Evolutionary conservation across 1,140 invertebrate species (phyloP).

Genomic region (Tetramorium parvispinum): DNA sequence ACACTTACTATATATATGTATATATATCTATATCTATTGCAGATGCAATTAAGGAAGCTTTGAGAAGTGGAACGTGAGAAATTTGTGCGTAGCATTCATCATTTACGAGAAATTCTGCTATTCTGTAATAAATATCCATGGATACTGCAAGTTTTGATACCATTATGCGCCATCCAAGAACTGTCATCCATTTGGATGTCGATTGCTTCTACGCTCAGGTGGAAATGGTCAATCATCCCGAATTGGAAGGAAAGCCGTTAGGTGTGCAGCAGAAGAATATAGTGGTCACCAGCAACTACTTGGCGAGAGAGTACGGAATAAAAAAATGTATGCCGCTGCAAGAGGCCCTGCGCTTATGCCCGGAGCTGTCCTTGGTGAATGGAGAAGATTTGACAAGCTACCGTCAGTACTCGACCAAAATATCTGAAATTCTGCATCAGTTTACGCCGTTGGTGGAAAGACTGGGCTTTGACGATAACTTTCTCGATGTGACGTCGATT

Average conservation of each 20-base stretch:
- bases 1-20: no score
- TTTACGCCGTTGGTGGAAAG: slow-evolving; percentile 91
- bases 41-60: background rate
- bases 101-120: background rate
- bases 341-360: slow-evolving; percentile 90
- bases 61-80: slow-evolving; percentile 14
- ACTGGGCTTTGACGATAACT: slow-evolving; percentile 93
- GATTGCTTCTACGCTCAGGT: slow-evolving; percentile 95
- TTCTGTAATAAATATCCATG: slow-evolving; percentile 72
- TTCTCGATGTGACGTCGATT: slow-evolving; percentile 90
- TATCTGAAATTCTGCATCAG: slow-evolving; percentile 88
- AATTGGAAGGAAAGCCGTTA: slow-evolving; percentile 88
- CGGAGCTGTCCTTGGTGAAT: slow-evolving; percentile 89
- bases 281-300: slow-evolving; percentile 93
- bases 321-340: slow-evolving; percentile 90
- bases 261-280: slow-evolving; percentile 93
- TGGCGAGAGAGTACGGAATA: slow-evolving; percentile 90
- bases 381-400: slow-evolving; percentile 92
- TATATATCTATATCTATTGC: slow-evolving; percentile 2
- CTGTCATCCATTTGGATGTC: slow-evolving; percentile 92
- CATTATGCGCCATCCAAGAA: slow-evolving; percentile 85
- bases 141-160: slow-evolving; percentile 78
- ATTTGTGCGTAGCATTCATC: background rate
- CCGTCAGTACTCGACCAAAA: slow-evolving; percentile 89
- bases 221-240: slow-evolving; percentile 90